phyloP scores from a whole-genome alignment of 1,140 invertebrate genomes.

The Drosophila kurseongensis region DNA sequence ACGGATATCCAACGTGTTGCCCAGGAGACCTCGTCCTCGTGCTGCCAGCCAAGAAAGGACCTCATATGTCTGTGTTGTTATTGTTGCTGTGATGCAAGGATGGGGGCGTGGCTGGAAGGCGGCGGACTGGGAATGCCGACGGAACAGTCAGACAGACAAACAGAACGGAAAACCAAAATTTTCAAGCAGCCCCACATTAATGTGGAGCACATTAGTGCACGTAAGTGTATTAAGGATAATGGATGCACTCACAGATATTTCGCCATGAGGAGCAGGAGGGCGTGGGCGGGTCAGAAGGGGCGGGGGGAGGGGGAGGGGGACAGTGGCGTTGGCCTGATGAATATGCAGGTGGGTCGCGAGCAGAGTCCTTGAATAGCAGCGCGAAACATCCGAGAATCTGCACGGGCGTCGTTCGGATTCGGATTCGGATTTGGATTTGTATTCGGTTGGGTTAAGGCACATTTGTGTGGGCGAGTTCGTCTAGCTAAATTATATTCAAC shows the following conservation, averaged over 20 bases:
- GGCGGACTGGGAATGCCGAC: neutral
- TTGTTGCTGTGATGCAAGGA: slow-evolving; percentile 11
- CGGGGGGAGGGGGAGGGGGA: neutral
- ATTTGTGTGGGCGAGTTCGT: slow-evolving; percentile 2
- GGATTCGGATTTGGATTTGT: neutral
- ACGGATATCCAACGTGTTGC: slow-evolving; percentile 53
- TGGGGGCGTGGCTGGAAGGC: slow-evolving; percentile 14
- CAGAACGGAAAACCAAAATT: slow-evolving; percentile 56
- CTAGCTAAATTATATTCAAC: slow-evolving; percentile 16
- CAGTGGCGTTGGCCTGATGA: slow-evolving; percentile 10
- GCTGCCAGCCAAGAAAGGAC: slow-evolving; percentile 22
- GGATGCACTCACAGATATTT: slow-evolving; percentile 82
- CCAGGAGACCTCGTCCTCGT: slow-evolving; percentile 19
- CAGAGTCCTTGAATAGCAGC: slow-evolving; percentile 20
- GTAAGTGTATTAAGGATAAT: slow-evolving; percentile 83
- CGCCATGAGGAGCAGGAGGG: slow-evolving; percentile 34
- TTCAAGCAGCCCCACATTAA: slow-evolving; percentile 75
- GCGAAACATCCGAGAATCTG: slow-evolving; percentile 12
- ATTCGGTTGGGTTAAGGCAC: slow-evolving; percentile 2
- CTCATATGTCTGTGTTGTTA: slow-evolving; percentile 3
- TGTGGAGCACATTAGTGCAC: slow-evolving; percentile 81
- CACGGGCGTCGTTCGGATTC: neutral
- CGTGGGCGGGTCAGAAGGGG: neutral
- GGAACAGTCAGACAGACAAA: neutral
- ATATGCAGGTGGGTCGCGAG: slow-evolving; percentile 14